These are phyloP conservation scores for Drosophila nikananu DNA, from an alignment of 1,140 invertebrate genomes.

Conservation along the genomic window DNA sequence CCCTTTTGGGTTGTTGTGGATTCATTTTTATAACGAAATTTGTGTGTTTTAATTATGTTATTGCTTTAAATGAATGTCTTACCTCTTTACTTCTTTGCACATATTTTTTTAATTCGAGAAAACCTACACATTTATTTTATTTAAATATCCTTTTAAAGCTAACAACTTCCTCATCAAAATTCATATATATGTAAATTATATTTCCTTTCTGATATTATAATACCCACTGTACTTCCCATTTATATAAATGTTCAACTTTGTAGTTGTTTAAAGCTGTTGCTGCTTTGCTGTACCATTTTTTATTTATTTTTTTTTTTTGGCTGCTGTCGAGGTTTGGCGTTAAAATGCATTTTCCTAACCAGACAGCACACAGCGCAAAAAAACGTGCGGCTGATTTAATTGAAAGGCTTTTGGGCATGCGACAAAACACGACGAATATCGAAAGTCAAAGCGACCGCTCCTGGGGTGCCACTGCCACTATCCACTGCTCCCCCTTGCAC, in stretches of 20 bases:
- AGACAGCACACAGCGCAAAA: conserved; percentile 22
- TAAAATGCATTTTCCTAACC: conserved; percentile 55
- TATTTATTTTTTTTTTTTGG: conserved; percentile 2
- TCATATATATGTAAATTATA: background rate
- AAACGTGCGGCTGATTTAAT: conserved; percentile 71
- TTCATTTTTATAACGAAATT: too few species aligned
- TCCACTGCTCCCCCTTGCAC: background rate
- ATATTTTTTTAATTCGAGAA: too few species aligned
- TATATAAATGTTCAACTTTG: conserved; percentile 25
- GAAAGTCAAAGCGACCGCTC: conserved; percentile 48
- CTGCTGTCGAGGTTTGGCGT: conserved; percentile 62
- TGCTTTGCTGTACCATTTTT: conserved; percentile 17
- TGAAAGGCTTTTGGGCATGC: conserved; percentile 74
- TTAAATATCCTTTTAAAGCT: too few species aligned
- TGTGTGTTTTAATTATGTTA: too few species aligned
- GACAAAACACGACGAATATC: conserved; percentile 59
- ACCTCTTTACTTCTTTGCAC: too few species aligned
- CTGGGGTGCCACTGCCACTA: background rate
- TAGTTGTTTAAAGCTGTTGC: conserved; percentile 23
- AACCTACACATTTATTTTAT: too few species aligned
- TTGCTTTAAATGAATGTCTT: too few species aligned
- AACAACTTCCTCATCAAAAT: too few species aligned
- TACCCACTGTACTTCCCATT: conserved; percentile 33
- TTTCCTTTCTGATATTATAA: background rate
- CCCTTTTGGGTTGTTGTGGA: background rate